Evolutionary conservation across 2,797 vertebrate species (phyloP), one percentile per base, ranked within the genome.

Genomic region (Ctenosaura bakeri): DNA sequence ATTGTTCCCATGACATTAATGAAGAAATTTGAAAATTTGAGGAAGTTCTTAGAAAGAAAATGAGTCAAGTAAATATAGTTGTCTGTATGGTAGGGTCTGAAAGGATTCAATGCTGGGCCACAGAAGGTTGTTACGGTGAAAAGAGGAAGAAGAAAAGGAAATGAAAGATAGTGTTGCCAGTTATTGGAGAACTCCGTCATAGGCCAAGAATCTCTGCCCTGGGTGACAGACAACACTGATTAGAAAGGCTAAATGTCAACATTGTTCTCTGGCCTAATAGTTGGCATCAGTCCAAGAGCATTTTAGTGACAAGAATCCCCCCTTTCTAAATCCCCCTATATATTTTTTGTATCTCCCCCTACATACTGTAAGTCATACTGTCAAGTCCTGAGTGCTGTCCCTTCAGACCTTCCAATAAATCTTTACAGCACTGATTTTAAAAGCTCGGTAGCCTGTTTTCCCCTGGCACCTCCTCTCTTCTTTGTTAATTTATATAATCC

Each of bases 191-290:
- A 90, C 93, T 96, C 90, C 18, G 92, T 95, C 92, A 94, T 93
- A 90, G 89, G 76, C 76, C 89, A 95, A 92, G 94, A 95, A 96
- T 96, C 96, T 94, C 92, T 96, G 94, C 94, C 95, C 94, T 89
- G 91, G 84, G 92, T 94, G 96, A 96, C 71, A 85, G 94, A 93
- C 94, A 95, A 26, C 0, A 20, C 92, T 94, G 95, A 96, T 96
- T 95, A 88, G 83, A 91, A 93, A 86, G 94, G 90, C 96, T 97
- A 94, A 96, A 96, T 96, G 96, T 97, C 96, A 96, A 92, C 94
- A 87, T 96, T 97, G 96, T 96, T 97, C 95, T 95, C 95, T 94
- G 93, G 94, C 90, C 90, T 94, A 92, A 90, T 93, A 93, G 91
- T 1, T 96, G 95, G 96, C 95, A 89, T 46, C 77, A 90, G 86